Evolutionary conservation across 2,113 vertebrate genomes (phyloP).

Genomic region (Petroica traversi): DNA sequence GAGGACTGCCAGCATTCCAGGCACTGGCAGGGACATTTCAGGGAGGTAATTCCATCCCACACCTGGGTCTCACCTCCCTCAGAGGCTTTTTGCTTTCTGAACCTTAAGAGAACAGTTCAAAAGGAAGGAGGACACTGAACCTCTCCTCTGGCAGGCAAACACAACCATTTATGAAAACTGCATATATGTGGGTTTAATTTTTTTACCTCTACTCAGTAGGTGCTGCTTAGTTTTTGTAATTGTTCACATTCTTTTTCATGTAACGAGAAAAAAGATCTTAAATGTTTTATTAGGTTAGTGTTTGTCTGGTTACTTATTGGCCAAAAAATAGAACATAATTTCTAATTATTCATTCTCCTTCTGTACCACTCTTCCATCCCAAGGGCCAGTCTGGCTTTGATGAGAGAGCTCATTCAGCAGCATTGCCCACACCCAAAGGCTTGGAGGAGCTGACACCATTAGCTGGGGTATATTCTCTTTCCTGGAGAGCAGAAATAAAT

Average conservation of each 20-base stretch:
- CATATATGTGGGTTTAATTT: not conserved
- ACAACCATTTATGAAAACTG: not conserved
- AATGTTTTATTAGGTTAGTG: not conserved
- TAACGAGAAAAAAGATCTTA: not conserved
- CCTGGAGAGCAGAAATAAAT: not conserved
- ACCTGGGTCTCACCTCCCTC: not conserved
- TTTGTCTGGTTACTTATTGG: not conserved
- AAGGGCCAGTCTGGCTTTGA: not conserved
- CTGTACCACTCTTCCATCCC: not conserved
- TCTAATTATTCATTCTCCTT: not conserved
- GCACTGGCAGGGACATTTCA: not conserved
- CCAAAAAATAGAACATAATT: not conserved
- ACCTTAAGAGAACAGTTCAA: not conserved
- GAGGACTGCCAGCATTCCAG: not conserved
- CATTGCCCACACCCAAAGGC: not conserved
- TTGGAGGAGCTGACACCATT: not conserved
- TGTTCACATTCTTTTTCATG: not conserved
- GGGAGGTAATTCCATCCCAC: not conserved
- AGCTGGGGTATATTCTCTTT: not conserved
- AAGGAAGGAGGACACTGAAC: not conserved
- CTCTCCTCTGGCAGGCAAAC: not conserved
- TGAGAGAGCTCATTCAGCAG: not conserved
- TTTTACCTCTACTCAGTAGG: not conserved
- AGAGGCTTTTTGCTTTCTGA: not conserved
- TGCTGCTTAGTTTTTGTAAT: not conserved